Evolutionary conservation across 2,113 vertebrate genomes (phyloP).

Genomic region (Mustela lutreola): DNA sequence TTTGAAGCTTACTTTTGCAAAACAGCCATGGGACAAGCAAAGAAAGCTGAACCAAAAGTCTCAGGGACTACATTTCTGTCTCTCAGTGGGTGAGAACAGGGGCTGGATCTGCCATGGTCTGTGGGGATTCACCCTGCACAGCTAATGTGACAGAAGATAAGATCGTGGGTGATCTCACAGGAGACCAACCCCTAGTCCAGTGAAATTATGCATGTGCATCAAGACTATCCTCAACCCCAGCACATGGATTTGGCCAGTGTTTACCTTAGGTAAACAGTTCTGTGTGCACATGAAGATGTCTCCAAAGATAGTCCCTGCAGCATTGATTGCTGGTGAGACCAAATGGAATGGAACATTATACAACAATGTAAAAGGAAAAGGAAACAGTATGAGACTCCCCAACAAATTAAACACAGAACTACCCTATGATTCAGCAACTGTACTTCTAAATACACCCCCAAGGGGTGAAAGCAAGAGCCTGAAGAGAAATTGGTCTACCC

Average conservation of each 20-base stretch:
- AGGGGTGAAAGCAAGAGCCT: background rate
- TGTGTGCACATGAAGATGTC: background rate
- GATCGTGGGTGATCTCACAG: fast-evolving
- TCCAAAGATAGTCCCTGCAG: background rate
- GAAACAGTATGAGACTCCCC: background rate
- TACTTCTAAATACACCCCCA: background rate
- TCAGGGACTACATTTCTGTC: background rate
- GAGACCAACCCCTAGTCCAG: background rate
- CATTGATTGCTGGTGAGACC: background rate
- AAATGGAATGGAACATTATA: background rate
- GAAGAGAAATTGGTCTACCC: background rate
- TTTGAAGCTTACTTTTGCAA: background rate
- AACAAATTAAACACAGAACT: background rate
- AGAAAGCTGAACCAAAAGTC: background rate
- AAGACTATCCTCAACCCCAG: background rate
- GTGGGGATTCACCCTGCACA: background rate
- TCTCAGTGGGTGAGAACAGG: background rate
- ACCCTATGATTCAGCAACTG: fast-evolving
- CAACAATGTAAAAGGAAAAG: background rate
- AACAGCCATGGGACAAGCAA: background rate
- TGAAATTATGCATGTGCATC: background rate
- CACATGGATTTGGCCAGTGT: background rate
- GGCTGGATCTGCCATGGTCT: background rate
- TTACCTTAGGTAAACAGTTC: background rate
- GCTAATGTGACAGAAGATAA: background rate